phyloP scores from a whole-genome alignment of 2,888 invertebrate species.

The Torymus auratus region DNA sequence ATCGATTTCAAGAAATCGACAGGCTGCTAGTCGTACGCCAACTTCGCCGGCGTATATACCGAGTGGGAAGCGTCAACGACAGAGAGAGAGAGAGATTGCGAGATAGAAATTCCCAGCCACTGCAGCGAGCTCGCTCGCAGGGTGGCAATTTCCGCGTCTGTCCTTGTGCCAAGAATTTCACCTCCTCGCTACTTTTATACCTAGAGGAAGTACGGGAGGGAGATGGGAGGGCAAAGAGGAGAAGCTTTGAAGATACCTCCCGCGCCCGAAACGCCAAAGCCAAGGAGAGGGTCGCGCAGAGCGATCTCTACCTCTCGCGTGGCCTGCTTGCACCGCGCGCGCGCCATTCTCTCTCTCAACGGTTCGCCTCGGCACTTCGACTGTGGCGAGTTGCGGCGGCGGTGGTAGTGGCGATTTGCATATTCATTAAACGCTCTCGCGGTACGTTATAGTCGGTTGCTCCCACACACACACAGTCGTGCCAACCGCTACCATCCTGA shows the following conservation, averaged over 20 bases:
- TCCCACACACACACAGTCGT: neutral
- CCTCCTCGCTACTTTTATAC: slow-evolving; percentile 24
- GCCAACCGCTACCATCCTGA: neutral
- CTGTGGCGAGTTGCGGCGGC: slow-evolving; percentile 65
- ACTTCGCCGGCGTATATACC: neutral
- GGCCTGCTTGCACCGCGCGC: neutral
- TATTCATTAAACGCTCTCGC: slow-evolving; percentile 71
- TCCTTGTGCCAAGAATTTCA: slow-evolving; percentile 55
- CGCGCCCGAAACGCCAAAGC: neutral
- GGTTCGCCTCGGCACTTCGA: slow-evolving; percentile 33
- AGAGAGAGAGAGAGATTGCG: neutral
- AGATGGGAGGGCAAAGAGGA: neutral
- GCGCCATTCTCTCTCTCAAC: slow-evolving; percentile 34
- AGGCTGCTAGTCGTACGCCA: neutral
- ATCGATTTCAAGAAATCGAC: slow-evolving; percentile 36
- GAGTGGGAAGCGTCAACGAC: slow-evolving; percentile 28
- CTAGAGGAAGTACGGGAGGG: neutral
- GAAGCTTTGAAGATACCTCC: neutral
- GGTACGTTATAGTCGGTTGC: slow-evolving; percentile 33
- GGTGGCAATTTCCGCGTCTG: slow-evolving; percentile 56
- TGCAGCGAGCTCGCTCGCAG: neutral
- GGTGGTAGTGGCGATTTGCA: slow-evolving; percentile 67
- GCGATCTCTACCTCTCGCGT: neutral
- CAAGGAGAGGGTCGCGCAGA: neutral
- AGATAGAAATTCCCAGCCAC: slow-evolving; percentile 21